phyloP scores from a whole-genome alignment of 2,888 invertebrate genomes.

The Phorcus lineatus region DNA sequence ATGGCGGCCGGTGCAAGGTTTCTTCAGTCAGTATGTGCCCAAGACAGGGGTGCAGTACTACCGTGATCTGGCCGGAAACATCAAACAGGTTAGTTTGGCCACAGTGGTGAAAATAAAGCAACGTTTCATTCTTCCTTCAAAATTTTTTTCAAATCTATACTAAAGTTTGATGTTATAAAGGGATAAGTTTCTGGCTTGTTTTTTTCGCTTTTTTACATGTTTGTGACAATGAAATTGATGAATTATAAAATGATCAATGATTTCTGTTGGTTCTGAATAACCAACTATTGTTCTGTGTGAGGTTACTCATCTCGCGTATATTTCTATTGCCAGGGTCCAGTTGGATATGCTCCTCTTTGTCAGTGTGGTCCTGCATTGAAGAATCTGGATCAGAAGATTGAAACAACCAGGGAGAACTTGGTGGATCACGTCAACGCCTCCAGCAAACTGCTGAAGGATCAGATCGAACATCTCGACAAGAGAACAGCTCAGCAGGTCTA shows the following conservation, averaged over 20 bases:
- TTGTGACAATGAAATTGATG: no score
- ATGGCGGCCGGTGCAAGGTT: slow-evolving; percentile 56
- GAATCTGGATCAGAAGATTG: slow-evolving; percentile 87
- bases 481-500: slow-evolving; percentile 71
- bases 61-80: slow-evolving; percentile 94
- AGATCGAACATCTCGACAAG: slow-evolving; percentile 87
- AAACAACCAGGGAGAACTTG: slow-evolving; percentile 86
- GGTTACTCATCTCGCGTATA: neutral
- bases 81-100: slow-evolving; percentile 82
- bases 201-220: no score
- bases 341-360: slow-evolving; percentile 85
- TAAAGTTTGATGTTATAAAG: no score
- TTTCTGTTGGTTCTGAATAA: no score
- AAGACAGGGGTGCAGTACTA: slow-evolving; percentile 91
- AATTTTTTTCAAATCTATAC: no score
- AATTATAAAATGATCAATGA: no score
- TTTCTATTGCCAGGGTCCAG: slow-evolving; percentile 82
- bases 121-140: neutral
- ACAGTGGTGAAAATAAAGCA: no score
- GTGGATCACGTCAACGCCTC: slow-evolving; percentile 87
- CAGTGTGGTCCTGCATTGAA: slow-evolving; percentile 94
- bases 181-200: no score
- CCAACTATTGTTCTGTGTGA: no score
- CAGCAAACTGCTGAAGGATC: slow-evolving; percentile 82
- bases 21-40: slow-evolving; percentile 71